Evolutionary conservation across 2,797 vertebrate genomes (phyloP).

Genomic region (Gallinago stenura): DNA sequence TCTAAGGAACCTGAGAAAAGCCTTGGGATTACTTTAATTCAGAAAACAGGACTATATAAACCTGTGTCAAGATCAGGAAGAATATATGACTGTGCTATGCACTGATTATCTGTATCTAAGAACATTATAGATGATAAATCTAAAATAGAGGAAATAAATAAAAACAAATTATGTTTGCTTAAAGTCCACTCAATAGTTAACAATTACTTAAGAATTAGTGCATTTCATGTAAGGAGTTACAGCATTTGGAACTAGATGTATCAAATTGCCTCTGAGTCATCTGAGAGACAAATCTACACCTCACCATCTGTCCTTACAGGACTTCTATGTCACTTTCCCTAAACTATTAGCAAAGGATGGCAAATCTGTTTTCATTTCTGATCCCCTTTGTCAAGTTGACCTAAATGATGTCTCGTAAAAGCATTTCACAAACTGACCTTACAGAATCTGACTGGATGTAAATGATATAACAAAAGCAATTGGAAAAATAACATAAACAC

Average conservation of each 20-base stretch:
- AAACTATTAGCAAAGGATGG: slow-evolving; percentile 42
- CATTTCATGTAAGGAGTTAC: not conserved
- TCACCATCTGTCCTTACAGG: slow-evolving; percentile 45
- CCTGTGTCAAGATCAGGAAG: not conserved
- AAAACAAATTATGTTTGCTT: not conserved
- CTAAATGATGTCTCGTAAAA: slow-evolving; percentile 12
- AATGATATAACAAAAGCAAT: slow-evolving; percentile 1
- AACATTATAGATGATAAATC: not conserved
- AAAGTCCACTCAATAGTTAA: not conserved
- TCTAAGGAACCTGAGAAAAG: not conserved
- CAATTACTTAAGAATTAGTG: not conserved
- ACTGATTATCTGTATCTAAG: not conserved
- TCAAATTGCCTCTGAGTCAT: slow-evolving; percentile 23
- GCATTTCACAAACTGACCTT: slow-evolving; percentile 19
- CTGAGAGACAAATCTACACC: slow-evolving; percentile 49
- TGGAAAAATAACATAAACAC: slow-evolving; percentile 26
- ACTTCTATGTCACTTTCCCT: slow-evolving; percentile 32
- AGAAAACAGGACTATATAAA: not conserved
- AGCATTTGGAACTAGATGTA: not conserved
- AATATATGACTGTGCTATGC: not conserved
- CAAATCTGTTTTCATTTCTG: slow-evolving; percentile 47
- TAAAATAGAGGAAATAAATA: not conserved
- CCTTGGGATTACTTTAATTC: not conserved
- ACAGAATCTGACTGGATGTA: slow-evolving; percentile 1
- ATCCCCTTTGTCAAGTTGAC: slow-evolving; percentile 36